Conservation (phyloP, 1,140 invertebrate genomes). For the Nebria ingens region DNA sequence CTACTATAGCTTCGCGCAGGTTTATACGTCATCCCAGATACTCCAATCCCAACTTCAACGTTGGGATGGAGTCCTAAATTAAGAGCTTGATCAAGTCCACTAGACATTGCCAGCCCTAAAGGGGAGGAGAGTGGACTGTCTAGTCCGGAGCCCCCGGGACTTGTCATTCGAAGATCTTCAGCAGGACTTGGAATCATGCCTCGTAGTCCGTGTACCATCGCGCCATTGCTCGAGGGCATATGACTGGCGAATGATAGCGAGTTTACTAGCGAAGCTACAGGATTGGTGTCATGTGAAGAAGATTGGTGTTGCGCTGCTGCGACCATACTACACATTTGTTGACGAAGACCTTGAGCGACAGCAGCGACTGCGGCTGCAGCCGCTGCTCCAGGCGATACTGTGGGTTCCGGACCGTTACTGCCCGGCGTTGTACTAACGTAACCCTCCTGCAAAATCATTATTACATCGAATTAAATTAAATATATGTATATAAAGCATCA, state of each 20-base stretch:
- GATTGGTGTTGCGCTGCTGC: slow-evolving; percentile 47
- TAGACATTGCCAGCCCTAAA: slow-evolving; percentile 28
- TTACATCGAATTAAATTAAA: too few relatives aligned
- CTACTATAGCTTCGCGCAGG: slow-evolving; percentile 44
- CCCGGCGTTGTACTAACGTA: slow-evolving; percentile 18
- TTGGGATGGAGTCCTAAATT: slow-evolving; percentile 24
- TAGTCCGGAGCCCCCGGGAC: slow-evolving; percentile 30
- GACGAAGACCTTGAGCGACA: slow-evolving; percentile 54
- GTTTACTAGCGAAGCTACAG: slow-evolving; percentile 34
- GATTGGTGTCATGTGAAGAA: slow-evolving; percentile 42
- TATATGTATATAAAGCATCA: too few relatives aligned
- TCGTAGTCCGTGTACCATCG: slow-evolving; percentile 3
- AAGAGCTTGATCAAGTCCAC: not conserved
- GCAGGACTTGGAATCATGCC: not conserved
- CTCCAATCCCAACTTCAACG: slow-evolving; percentile 48
- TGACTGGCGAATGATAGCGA: slow-evolving; percentile 28
- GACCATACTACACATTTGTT: slow-evolving; percentile 63
- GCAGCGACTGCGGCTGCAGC: slow-evolving; percentile 63
- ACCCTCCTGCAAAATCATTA: slow-evolving; percentile 37
- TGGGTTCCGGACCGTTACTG: slow-evolving; percentile 49
- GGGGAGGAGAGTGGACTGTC: slow-evolving; percentile 43
- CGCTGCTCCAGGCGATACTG: slow-evolving; percentile 50
- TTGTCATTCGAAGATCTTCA: slow-evolving; percentile 29
- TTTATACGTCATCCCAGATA: slow-evolving; percentile 57
- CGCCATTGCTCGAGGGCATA: slow-evolving; percentile 32